Evolutionary conservation across 1,140 invertebrate species (phyloP), one percentile per base, ranked within the genome.

Genomic region (Philaenus spumarius): DNA sequence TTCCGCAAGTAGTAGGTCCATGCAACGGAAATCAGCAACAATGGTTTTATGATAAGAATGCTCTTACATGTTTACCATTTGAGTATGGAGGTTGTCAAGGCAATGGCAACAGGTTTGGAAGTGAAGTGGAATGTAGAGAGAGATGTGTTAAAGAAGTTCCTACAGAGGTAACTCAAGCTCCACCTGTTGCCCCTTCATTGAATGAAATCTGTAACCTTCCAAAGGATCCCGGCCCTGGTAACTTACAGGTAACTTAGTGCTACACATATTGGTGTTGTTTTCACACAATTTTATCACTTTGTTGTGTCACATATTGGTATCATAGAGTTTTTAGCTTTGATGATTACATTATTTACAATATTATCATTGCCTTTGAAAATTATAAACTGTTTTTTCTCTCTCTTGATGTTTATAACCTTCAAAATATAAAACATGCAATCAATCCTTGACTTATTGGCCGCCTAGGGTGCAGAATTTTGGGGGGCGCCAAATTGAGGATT

Each of bases 31-130:
- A 77, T 26, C 79, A 84, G 17, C 72, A 72, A 0, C 82, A 84
- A 59, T 95, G 81, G 76, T 92, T 85, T 69, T 95, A 85, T 66
- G 87, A 95, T 55, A 66, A 69, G 11, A 69, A 73, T 2, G 78
- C 77, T 2, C 82, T 84, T 40, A 65, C 73, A n/a, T 90, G 89
- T 66, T 70, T 80, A 55, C 77, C 81, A 64, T 87, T 86, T 65
- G 77, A 78, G n/a, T 85, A 84, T 59, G 82, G 83, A 2, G 83
- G 82, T 5, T 84, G 82, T 64, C 81, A 81, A 59, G 84, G 88
- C 22, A 86, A 89, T 65, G 82, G 79, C 68, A 88, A 87, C 72
- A 75, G 81, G 53, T 85, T 85, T 35, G 34, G 47, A 15, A 26
- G 47, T 12, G 14, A 45, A 45, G 71, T 71, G 48, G 72, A 73